Percentiles rank a stretch among this genome's conserved stretches.
These are phyloP conservation scores for Candoia aspera DNA, from an alignment of 2,113 vertebrate species.

Conservation along the genomic window DNA sequence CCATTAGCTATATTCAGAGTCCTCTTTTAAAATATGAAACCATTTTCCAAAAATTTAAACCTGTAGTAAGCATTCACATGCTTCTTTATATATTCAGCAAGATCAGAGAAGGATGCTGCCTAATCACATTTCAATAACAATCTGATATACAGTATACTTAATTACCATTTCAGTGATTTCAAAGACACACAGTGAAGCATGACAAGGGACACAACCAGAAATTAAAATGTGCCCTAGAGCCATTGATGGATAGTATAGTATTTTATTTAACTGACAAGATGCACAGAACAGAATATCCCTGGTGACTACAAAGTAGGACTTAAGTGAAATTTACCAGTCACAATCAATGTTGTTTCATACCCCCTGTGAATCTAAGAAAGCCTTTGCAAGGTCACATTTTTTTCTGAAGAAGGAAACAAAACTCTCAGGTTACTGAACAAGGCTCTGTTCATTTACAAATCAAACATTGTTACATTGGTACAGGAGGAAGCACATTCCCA, in stretches of 20 bases:
- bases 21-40: slow-evolving; percentile 54
- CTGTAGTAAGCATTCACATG: slow-evolving; percentile 46
- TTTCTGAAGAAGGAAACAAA: background rate
- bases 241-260: slow-evolving; percentile 72
- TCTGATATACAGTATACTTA: slow-evolving; percentile 98
- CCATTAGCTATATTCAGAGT: slow-evolving; percentile 47
- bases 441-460: background rate
- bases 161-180: slow-evolving; percentile 85
- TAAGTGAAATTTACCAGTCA: slow-evolving; percentile 67
- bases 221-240: slow-evolving; percentile 62
- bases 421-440: background rate
- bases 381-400: background rate
- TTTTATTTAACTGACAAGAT: slow-evolving; percentile 76
- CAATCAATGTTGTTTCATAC: slow-evolving; percentile 39
- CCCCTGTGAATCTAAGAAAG: background rate
- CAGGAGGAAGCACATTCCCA: background rate
- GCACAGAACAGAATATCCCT: background rate
- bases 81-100: slow-evolving; percentile 69
- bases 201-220: slow-evolving; percentile 57
- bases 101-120: slow-evolving; percentile 68
- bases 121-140: slow-evolving; percentile 81
- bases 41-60: slow-evolving; percentile 66
- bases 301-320: slow-evolving; percentile 63
- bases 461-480: background rate
- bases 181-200: slow-evolving; percentile 69